These are phyloP conservation scores for Pristionchus mayeri DNA, from an alignment of 2,888 invertebrate genomes.

Conservation along the genomic window DNA sequence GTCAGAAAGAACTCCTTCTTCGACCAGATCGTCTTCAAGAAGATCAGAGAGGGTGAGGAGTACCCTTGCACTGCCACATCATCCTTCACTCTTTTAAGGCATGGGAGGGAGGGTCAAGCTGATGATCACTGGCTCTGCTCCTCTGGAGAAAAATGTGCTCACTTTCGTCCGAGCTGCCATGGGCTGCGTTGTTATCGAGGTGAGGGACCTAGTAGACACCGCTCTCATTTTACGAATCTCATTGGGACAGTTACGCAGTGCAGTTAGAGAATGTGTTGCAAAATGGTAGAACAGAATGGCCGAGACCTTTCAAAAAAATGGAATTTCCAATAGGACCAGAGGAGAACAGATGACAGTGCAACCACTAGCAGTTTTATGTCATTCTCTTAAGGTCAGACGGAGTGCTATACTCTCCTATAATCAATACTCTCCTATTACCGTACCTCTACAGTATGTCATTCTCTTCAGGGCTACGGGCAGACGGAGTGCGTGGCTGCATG, in stretches of 20 bases:
- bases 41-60: constrained; percentile 68
- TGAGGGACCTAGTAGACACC: background rate
- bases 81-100: constrained; percentile 23
- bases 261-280: no score
- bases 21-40: constrained; percentile 78
- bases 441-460: no score
- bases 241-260: no score
- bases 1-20: constrained; percentile 77
- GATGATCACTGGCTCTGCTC: constrained; percentile 86
- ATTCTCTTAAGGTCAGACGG: no score
- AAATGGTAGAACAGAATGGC: no score
- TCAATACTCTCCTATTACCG: no score
- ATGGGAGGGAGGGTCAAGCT: constrained; percentile 56
- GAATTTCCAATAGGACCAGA: no score
- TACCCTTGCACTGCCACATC: background rate
- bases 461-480: constrained; percentile 73
- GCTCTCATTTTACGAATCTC: no score
- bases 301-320: no score
- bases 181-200: constrained; percentile 80
- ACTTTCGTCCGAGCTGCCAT: constrained; percentile 94
- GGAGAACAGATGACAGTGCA: no score
- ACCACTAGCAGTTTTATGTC: no score
- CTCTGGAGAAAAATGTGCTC: constrained; percentile 93
- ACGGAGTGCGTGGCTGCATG: constrained; percentile 82
- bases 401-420: no score